Evolutionary conservation across 2,797 vertebrate genomes (phyloP), one percentile per base, ranked within the genome.

Genomic region (Coccyzus lansbergi): DNA sequence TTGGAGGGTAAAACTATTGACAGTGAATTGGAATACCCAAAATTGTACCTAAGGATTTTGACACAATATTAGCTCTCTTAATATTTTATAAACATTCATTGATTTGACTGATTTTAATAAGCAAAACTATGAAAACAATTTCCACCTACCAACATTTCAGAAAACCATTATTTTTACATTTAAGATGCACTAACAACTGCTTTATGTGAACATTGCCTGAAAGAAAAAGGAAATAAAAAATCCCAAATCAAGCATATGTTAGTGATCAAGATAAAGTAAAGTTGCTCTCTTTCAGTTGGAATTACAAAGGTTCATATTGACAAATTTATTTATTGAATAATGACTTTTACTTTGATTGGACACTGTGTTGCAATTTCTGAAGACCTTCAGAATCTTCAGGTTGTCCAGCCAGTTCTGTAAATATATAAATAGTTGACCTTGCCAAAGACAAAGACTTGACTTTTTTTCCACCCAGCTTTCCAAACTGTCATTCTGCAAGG

Each of bases 391-490:
- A 67, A 20, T 5, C 34, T 59, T 62, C 20, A 77, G n/a, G 38
- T 13, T 4, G 1, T 46, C 38, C 38, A 31, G 13, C 6, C 22
- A 33, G n/a, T 48, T 79, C n/a, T 1, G 0, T 28, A 17, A 0
- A 0, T 49, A 34, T 60, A 15, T 33, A 15, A 65, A 65, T 11
- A 72, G 5, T 15, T 42, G 24, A 29, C 29, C 7, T 40, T 63
- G 31, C 9, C 22, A 53, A 80, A 26, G 58, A 33, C 11, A 33
- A 80, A 49, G 24, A 42, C 16, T 31, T 69, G 25, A 48, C 53
- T 69, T 77, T 11, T 11, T 9, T 70, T 28, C 29, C 10, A 69
- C 18, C 4, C 31, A 81, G 7, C 6, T 9, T 28, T 75, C 26
- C 49, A 24, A 18, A 63, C 21, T 1, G 77, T 14, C 12, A 58